Evolutionary conservation across 2,888 invertebrate species (phyloP).

Genomic region (Synanthedon myopaeformis): DNA sequence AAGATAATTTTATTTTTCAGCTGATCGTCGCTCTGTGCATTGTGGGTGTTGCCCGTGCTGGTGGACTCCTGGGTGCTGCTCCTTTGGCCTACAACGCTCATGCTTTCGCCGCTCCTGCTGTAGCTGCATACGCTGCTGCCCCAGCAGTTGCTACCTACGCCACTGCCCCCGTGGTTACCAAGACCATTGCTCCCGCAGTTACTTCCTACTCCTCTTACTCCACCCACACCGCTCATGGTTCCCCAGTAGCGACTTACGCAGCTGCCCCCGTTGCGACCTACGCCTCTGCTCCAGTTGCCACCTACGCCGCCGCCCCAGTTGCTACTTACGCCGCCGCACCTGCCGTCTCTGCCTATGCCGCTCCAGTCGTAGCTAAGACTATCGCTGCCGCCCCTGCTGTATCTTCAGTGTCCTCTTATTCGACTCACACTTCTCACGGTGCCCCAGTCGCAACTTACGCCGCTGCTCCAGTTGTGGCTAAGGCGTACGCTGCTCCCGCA

Average conservation of each 20-base stretch:
- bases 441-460: slow-evolving; percentile 21
- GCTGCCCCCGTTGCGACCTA: slow-evolving; percentile 47
- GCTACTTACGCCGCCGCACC: slow-evolving; percentile 3
- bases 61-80: slow-evolving; percentile 58
- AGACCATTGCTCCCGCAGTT: slow-evolving; percentile 14
- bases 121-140: slow-evolving; percentile 25
- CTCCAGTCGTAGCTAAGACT: slow-evolving; percentile 47
- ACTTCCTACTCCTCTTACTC: slow-evolving; percentile 32
- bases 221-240: slow-evolving; percentile 32
- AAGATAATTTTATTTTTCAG: slow-evolving; percentile 28
- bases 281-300: slow-evolving; percentile 15
- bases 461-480: slow-evolving; percentile 23
- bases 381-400: slow-evolving; percentile 47
- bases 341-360: slow-evolving; percentile 15
- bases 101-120: slow-evolving; percentile 38
- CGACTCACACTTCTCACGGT: slow-evolving; percentile 22
- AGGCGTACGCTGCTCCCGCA: slow-evolving; percentile 25
- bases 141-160: slow-evolving; percentile 24
- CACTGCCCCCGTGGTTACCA: slow-evolving; percentile 13
- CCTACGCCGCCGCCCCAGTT: slow-evolving; percentile 13
- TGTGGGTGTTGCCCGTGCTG: slow-evolving; percentile 71
- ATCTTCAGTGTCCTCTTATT: slow-evolving; percentile 31
- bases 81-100: slow-evolving; percentile 61
- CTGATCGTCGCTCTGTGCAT: slow-evolving; percentile 71
- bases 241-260: slow-evolving; percentile 38